phyloP scores from a whole-genome alignment of 1,140 invertebrate genomes.

The Halyomorpha halys region DNA sequence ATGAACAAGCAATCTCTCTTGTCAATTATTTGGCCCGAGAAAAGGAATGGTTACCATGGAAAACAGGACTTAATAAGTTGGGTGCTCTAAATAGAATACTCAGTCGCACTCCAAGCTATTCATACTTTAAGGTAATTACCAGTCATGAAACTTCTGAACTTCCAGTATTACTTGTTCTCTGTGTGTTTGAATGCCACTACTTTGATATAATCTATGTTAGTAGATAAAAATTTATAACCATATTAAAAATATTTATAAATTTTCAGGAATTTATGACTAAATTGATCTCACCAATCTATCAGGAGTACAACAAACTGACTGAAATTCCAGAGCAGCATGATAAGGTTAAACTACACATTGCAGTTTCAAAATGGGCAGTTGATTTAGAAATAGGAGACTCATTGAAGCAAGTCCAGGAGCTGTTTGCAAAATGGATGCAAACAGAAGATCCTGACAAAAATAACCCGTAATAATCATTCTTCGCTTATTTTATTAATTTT shows the following conservation, averaged over 20 bases:
- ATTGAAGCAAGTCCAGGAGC: conserved; percentile 49
- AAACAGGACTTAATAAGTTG: conserved; percentile 55
- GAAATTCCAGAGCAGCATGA: conserved; percentile 39
- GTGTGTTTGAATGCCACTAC: neutral
- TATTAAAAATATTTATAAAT: conserved; percentile 16
- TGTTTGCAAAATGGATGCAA: conserved; percentile 60
- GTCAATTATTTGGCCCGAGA: conserved; percentile 63
- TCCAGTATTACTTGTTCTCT: neutral
- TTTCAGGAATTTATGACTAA: conserved; percentile 54
- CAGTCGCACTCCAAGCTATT: conserved; percentile 52
- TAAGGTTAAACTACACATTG: conserved; percentile 3
- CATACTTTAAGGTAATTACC: conserved; percentile 45
- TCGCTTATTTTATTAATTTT: neutral
- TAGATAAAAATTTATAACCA: conserved; percentile 10
- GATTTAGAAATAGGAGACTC: conserved; percentile 57
- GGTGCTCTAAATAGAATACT: conserved; percentile 64
- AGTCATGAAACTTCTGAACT: too few relatives aligned
- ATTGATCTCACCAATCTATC: conserved; percentile 51
- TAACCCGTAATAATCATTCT: conserved; percentile 54
- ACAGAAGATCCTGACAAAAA: conserved; percentile 53
- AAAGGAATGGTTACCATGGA: conserved; percentile 68
- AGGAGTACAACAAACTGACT: conserved; percentile 54
- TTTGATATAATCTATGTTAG: neutral
- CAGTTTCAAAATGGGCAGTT: conserved; percentile 50
- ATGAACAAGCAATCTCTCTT: conserved; percentile 58